phyloP scores from a whole-genome alignment of 2,113 vertebrate species.

The Procavia capensis region DNA sequence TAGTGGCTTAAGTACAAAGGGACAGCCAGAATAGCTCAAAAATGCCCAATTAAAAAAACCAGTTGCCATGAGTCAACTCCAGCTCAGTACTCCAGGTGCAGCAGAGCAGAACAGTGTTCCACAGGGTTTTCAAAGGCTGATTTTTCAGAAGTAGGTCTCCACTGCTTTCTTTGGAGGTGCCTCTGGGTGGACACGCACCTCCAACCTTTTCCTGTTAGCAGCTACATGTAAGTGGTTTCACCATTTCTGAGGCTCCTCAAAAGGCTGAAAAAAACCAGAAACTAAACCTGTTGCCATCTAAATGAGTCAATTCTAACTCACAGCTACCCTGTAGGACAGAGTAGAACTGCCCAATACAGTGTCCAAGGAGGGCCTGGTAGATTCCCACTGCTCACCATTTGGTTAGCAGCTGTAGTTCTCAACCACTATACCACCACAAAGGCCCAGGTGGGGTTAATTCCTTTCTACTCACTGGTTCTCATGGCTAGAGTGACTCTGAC shows the following conservation, averaged over 20 bases:
- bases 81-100: background rate
- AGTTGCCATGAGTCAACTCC: background rate
- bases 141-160: background rate
- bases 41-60: background rate
- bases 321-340: too few relatives aligned
- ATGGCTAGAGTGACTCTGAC: background rate
- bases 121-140: background rate
- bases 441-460: background rate
- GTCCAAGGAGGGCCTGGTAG: too few relatives aligned
- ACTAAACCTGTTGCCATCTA: too few relatives aligned
- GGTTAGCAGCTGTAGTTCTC: too few relatives aligned
- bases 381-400: too few relatives aligned
- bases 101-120: background rate
- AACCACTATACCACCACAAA: too few relatives aligned
- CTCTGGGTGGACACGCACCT: background rate
- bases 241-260: too few relatives aligned
- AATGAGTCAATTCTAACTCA: too few relatives aligned
- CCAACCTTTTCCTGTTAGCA: background rate
- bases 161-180: background rate
- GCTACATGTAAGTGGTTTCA: background rate
- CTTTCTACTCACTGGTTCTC: background rate
- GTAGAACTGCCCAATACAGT: too few relatives aligned
- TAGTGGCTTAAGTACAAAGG: conserved; percentile 4
- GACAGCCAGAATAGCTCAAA: background rate
- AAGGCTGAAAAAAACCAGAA: too few relatives aligned